These are phyloP conservation scores for Philopedon plagiatum DNA, from an alignment of 2,888 invertebrate genomes.

Conservation along the genomic window DNA sequence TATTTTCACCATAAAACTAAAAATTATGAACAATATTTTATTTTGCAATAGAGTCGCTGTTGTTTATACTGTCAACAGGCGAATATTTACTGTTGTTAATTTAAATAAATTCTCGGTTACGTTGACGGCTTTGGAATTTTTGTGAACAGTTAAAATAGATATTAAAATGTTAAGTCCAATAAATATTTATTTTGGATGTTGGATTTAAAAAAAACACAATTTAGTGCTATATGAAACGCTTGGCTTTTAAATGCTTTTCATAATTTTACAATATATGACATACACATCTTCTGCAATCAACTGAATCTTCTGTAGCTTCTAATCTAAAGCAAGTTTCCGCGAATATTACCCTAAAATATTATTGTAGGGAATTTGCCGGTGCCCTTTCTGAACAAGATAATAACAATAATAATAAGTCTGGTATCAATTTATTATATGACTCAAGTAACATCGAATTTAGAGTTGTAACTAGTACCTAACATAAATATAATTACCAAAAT, in stretches of 20 bases:
- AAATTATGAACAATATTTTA: conserved; percentile 12
- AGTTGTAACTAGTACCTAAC: too few species aligned
- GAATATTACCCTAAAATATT: too few species aligned
- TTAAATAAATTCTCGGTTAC: background rate
- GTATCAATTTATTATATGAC: too few species aligned
- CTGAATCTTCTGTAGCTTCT: too few species aligned
- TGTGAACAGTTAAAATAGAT: background rate
- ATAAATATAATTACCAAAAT: too few species aligned
- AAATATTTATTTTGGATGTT: background rate
- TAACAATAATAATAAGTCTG: too few species aligned
- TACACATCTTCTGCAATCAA: too few species aligned
- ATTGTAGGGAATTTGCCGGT: too few species aligned
- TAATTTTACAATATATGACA: background rate
- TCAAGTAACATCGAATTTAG: too few species aligned
- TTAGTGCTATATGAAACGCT: background rate
- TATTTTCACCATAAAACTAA: conserved; percentile 3
- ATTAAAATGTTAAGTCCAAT: background rate
- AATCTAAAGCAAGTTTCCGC: too few species aligned
- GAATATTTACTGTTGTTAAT: conserved; percentile 6
- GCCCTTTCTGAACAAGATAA: too few species aligned
- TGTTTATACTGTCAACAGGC: background rate
- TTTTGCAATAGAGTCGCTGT: background rate
- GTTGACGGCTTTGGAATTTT: background rate
- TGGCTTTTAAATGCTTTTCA: background rate
- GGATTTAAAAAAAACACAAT: background rate